phyloP scores from a whole-genome alignment of 2,113 vertebrate species.

The Heliornis fulica region DNA sequence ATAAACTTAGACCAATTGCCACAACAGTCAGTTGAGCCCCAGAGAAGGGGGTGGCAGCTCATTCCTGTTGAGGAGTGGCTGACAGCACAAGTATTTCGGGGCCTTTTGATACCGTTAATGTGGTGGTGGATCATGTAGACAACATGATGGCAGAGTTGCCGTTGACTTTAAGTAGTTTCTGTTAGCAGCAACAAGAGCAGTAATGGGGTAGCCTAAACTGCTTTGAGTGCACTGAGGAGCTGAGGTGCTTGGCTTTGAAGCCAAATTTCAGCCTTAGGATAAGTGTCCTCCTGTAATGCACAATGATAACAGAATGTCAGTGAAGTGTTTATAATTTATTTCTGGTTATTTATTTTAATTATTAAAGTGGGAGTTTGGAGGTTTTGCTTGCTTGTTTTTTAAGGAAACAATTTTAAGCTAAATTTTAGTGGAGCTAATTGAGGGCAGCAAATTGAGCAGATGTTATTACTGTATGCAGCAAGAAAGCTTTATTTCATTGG shows the following conservation, averaged over 20 bases:
- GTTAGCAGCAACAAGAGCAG: neutral
- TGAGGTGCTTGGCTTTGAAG: neutral
- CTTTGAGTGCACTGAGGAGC: neutral
- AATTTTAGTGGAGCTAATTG: constrained; percentile 5
- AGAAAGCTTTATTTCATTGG: neutral
- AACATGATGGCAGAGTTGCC: neutral
- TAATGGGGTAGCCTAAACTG: neutral
- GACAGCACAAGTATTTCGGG: neutral
- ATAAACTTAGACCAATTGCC: neutral
- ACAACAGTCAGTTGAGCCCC: neutral
- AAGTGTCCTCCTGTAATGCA: neutral
- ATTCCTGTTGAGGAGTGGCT: neutral
- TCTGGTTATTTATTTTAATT: constrained; percentile 13
- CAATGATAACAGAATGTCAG: accelerated
- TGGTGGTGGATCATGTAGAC: neutral
- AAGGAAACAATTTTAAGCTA: neutral
- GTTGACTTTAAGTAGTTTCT: neutral
- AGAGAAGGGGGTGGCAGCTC: neutral
- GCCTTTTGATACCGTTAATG: neutral
- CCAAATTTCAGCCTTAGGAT: neutral
- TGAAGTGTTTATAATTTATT: neutral
- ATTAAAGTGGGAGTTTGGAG: neutral
- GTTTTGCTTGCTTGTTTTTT: constrained; percentile 21
- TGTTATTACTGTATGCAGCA: neutral
- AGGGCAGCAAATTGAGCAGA: neutral